Percentiles rank a stretch among this genome's conserved stretches.
Evolutionary conservation across 2,113 vertebrate species (phyloP).

Genomic region (Nothoprocta perdicaria): DNA sequence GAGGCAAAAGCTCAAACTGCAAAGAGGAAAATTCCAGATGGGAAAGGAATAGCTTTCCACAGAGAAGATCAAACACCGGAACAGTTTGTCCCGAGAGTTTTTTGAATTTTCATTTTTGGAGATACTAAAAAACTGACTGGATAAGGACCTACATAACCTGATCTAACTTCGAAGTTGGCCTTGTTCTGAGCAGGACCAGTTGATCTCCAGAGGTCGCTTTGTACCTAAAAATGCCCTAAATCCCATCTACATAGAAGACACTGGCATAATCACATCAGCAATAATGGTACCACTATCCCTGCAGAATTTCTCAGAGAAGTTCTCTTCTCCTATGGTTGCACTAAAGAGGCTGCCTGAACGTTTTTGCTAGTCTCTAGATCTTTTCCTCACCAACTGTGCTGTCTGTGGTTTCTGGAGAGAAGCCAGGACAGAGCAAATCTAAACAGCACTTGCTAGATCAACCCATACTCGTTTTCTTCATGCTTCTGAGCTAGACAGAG

Average conservation of each 20-base stretch:
- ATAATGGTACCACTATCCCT: not conserved
- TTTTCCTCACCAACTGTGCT: conserved; percentile 23
- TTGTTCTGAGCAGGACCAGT: not conserved
- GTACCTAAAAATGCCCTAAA: not conserved
- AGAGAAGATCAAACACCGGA: not conserved
- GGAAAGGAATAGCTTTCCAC: not conserved
- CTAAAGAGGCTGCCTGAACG: not conserved
- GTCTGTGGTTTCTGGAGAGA: conserved; percentile 24
- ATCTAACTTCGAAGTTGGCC: not conserved
- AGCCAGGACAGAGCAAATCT: conserved; percentile 34
- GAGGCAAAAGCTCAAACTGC: not conserved
- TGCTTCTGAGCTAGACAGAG: conserved; percentile 4
- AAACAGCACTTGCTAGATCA: not conserved
- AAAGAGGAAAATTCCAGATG: not conserved
- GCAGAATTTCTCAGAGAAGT: not conserved
- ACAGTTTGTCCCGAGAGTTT: not conserved
- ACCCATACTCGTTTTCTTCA: not conserved
- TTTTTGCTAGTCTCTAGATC: not conserved
- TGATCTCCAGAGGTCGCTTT: not conserved
- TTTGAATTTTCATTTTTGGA: not conserved
- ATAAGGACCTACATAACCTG: not conserved
- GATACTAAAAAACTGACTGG: not conserved
- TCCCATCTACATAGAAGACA: not conserved
- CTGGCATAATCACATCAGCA: not conserved
- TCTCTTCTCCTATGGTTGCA: not conserved